Conservation (phyloP, 2,113 vertebrate genomes). For the Agapornis roseicollis region DNA sequence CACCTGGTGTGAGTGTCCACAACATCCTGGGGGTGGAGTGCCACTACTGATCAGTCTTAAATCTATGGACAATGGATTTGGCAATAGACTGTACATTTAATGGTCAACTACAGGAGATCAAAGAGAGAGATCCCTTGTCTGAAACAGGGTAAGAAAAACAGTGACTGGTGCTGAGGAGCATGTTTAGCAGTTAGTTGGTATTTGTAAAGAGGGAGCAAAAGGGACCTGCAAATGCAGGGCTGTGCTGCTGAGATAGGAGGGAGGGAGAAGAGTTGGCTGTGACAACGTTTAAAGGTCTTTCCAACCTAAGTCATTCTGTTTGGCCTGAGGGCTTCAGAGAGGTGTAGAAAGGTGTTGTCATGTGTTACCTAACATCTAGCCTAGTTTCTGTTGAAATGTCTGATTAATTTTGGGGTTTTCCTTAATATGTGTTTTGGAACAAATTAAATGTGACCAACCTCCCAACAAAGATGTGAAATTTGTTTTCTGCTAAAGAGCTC, state of each 20-base stretch:
- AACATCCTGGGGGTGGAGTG: neutral
- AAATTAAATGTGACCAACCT: neutral
- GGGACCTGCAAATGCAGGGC: neutral
- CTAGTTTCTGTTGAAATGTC: constrained; percentile 10
- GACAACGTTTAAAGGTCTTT: neutral
- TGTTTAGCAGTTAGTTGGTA: neutral
- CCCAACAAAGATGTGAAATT: neutral
- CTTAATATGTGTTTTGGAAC: constrained; percentile 28
- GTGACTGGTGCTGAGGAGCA: neutral
- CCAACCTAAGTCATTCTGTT: neutral
- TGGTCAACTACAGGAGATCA: neutral
- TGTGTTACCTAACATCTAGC: neutral
- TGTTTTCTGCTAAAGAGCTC: neutral
- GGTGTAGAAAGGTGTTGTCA: neutral
- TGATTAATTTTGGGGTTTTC: neutral
- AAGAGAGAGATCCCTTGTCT: neutral
- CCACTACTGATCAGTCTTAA: neutral
- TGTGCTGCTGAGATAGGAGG: neutral
- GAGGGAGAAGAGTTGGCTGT: neutral
- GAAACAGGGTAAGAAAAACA: neutral
- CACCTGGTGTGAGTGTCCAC: neutral
- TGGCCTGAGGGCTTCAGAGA: neutral
- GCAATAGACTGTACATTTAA: neutral
- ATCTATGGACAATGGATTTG: neutral
- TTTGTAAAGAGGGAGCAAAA: neutral